Conservation (phyloP, 2,888 invertebrate species). For the Protophormia terraenovae region DNA sequence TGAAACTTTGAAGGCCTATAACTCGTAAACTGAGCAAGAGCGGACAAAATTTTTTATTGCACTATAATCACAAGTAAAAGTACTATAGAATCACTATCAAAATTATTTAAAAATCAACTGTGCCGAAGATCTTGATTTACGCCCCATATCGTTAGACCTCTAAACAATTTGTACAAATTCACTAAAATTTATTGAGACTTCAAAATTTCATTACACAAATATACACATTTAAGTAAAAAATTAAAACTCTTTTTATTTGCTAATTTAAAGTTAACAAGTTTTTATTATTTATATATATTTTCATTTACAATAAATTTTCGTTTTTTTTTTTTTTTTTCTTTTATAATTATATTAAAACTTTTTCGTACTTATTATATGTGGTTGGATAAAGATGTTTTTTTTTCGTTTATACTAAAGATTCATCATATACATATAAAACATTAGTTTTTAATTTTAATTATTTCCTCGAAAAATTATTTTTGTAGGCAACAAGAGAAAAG, state of each 20-base stretch:
- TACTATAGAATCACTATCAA: too few relatives aligned
- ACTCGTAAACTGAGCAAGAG: too few relatives aligned
- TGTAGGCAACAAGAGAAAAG: slow-evolving; percentile 39
- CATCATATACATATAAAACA: slow-evolving; percentile 49
- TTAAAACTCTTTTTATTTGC: neutral
- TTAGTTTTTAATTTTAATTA: neutral
- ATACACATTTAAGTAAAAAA: too few relatives aligned
- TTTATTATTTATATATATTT: neutral
- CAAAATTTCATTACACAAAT: too few relatives aligned
- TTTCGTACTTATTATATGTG: neutral
- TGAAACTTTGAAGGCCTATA: too few relatives aligned
- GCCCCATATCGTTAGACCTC: too few relatives aligned
- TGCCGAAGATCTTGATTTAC: too few relatives aligned
- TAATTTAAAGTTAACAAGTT: slow-evolving; percentile 2
- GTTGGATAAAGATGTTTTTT: slow-evolving; percentile 3
- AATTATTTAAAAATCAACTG: too few relatives aligned
- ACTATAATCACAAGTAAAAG: too few relatives aligned
- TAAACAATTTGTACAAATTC: too few relatives aligned
- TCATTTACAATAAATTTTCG: slow-evolving; percentile 24
- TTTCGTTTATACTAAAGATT: slow-evolving; percentile 16
- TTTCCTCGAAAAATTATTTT: neutral
- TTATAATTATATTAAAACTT: slow-evolving; percentile 17
- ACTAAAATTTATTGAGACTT: too few relatives aligned
- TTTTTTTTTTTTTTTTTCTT: neutral
- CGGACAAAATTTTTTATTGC: too few relatives aligned